Evolutionary conservation across 2,113 vertebrate species (phyloP), one percentile per base, ranked within the genome.

Genomic region (Columba livia): DNA sequence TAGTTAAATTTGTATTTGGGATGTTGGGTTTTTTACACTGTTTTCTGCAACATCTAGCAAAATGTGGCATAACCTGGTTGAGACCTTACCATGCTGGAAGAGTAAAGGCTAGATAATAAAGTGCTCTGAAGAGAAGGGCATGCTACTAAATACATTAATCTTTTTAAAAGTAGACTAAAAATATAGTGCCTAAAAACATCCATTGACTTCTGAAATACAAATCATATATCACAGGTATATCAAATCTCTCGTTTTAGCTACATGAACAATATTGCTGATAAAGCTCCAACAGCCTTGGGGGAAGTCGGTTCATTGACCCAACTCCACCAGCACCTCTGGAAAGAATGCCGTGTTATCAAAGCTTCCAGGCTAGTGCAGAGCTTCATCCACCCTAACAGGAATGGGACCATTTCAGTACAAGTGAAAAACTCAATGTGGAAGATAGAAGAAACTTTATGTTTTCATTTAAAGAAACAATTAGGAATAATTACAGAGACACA

Each of bases 231-330:
- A 51, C 23, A 10, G 36, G 11, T 86, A 53, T 82, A n/a, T 50
- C 0, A 0, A 42, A 82, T 58, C 58, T 90, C 56, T 50, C 15
- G 0, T 67, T 88, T 36, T 54, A 85, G 38, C 26, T 81, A 51
- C 6, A 15, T 56, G 73, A 93, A 79, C 38, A 79, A 73, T 40
- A 77, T 11, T 44, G 60, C n/a, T 92, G 61, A 88, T 42, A 69
- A 84, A 92, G 48, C 17, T 92, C 81, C 67, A 92, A 12, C 60
- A 94, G 50, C 90, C 64, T 91, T 83, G 54, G 42, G 58, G 36
- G 29, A 88, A 87, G 53, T 77, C 48, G 57, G 10, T 71, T 83
- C 67, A 88, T 40, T 57, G 78, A 74, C 67, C 72, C 34, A 89
- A 71, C 19, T 72, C 20, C 50, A 69, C 32, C 16, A 85, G 58